Percentiles rank a stretch among this genome's conserved stretches.
phyloP scores from a whole-genome alignment of 2,797 vertebrate genomes.

The Enoplosus armatus region DNA sequence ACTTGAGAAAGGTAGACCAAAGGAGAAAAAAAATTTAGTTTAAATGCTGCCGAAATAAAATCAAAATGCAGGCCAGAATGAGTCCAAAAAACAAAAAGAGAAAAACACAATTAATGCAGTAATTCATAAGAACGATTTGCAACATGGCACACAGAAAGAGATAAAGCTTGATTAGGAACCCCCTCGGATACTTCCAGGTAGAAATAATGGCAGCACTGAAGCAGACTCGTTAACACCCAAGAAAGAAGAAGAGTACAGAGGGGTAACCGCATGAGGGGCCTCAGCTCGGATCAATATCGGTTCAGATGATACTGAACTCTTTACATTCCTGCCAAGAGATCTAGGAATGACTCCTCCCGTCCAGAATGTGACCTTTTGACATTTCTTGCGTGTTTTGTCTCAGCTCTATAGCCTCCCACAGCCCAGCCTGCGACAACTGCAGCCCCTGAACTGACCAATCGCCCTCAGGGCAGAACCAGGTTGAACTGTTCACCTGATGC shows the following conservation, averaged over 20 bases:
- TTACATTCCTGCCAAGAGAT: conserved; percentile 53
- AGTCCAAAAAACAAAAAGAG: conserved; percentile 9
- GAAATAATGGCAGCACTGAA: conserved; percentile 61
- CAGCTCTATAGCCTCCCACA: conserved; percentile 26
- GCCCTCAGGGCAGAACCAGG: conserved; percentile 41
- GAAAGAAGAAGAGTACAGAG: conserved; percentile 39
- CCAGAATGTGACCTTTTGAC: conserved; percentile 64
- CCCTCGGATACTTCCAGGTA: conserved; percentile 68
- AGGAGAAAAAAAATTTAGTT: background rate
- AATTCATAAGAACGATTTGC: conserved; percentile 67
- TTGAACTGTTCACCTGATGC: conserved; percentile 38
- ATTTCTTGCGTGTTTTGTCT: conserved; percentile 46
- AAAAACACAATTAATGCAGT: conserved; percentile 59
- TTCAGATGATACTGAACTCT: conserved; percentile 45
- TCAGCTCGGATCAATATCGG: conserved; percentile 27
- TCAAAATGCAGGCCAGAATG: conserved; percentile 46
- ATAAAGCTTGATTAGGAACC: conserved; percentile 65
- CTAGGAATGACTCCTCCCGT: conserved; percentile 51
- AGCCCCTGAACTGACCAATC: conserved; percentile 41
- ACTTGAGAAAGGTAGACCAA: conserved; percentile 53
- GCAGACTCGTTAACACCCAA: conserved; percentile 50
- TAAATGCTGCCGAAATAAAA: conserved; percentile 56
- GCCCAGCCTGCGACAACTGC: conserved; percentile 37
- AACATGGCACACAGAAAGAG: conserved; percentile 73
- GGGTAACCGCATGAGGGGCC: conserved; percentile 40